A percentile compares a stretch with the other conserved stretches of the same genome.
Evolutionary conservation across 1,140 invertebrate species (phyloP).

Genomic region (Drosophila orena): DNA sequence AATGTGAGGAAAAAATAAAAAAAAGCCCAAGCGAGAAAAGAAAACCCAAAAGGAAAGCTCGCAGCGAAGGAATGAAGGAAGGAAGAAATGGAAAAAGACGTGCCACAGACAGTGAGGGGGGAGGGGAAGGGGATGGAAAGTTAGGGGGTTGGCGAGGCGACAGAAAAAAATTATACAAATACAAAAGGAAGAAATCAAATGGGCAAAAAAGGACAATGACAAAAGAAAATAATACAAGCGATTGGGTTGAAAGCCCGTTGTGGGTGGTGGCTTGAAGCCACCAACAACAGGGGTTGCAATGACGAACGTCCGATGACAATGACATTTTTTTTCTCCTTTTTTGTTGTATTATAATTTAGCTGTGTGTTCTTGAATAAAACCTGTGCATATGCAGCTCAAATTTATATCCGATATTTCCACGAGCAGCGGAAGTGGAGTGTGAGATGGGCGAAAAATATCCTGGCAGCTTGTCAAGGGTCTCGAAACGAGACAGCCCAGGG

Average conservation of each 20-base stretch:
- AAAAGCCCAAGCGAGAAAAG: slow-evolving; percentile 6
- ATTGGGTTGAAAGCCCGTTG: slow-evolving; percentile 50
- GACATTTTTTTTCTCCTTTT: slow-evolving; percentile 44
- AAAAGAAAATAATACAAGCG: slow-evolving; percentile 78
- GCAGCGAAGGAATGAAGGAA: slow-evolving; percentile 43
- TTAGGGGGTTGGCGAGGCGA: slow-evolving; percentile 55
- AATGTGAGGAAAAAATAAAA: background rate
- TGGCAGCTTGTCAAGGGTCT: slow-evolving; percentile 48
- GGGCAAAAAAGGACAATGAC: slow-evolving; percentile 73
- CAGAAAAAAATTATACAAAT: slow-evolving; percentile 82
- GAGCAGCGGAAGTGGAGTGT: slow-evolving; percentile 16
- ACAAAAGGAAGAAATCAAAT: slow-evolving; percentile 78
- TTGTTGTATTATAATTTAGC: slow-evolving; percentile 9
- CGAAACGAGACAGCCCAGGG: slow-evolving; percentile 16
- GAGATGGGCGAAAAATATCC: slow-evolving; percentile 40
- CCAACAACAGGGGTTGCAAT: slow-evolving; percentile 72
- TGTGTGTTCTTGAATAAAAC: slow-evolving; percentile 44
- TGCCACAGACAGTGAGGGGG: slow-evolving; percentile 37
- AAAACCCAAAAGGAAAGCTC: slow-evolving; percentile 37
- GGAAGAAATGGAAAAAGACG: slow-evolving; percentile 69
- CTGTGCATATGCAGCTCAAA: slow-evolving; percentile 62
- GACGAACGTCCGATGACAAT: slow-evolving; percentile 73
- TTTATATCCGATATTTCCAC: slow-evolving; percentile 43
- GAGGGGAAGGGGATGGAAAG: background rate
- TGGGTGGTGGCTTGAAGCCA: background rate